A percentile compares a stretch with the other conserved stretches of the same genome.
phyloP scores from a whole-genome alignment of 2,888 invertebrate species.

The Drosophila tanythrix region DNA sequence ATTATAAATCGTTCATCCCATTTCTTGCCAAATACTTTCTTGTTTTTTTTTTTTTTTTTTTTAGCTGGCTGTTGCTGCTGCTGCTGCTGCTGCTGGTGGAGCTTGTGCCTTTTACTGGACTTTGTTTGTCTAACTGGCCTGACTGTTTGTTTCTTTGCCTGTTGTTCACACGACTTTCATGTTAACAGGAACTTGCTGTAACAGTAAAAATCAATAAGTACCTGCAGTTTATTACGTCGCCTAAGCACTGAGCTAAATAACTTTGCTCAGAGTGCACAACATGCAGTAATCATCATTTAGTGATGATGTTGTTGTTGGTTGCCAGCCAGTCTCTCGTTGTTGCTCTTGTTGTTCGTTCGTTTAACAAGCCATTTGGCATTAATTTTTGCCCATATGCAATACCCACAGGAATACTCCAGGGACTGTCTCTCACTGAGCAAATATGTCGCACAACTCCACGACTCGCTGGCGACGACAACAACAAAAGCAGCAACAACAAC shows the following conservation, averaged over 20 bases:
- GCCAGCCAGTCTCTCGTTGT: conserved; percentile 19
- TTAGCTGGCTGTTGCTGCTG: background rate
- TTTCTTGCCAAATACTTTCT: conserved; percentile 50
- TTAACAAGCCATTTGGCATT: conserved; percentile 73
- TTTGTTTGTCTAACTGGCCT: conserved; percentile 26
- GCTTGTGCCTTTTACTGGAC: conserved; percentile 55
- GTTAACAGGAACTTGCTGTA: conserved; percentile 74
- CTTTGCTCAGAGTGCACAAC: conserved; percentile 58
- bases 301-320: conserved; percentile 30
- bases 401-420: conserved; percentile 59
- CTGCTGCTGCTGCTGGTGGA: background rate
- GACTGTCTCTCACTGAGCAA: conserved; percentile 57
- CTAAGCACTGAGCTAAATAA: conserved; percentile 71
- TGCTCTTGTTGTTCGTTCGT: conserved; percentile 31
- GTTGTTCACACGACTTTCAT: conserved; percentile 78
- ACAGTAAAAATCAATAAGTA: conserved; percentile 79
- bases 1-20: conserved; percentile 45
- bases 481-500: conserved; percentile 12
- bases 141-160: conserved; percentile 46
- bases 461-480: conserved; percentile 9
- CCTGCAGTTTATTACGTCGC: conserved; percentile 73
- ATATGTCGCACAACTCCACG: conserved; percentile 67
- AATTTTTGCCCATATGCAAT: conserved; percentile 79
- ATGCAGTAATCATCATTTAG: conserved; percentile 73
- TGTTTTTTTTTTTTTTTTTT: conserved; percentile 44